A percentile compares a stretch with the other conserved stretches of the same genome.
Evolutionary conservation across 2,888 invertebrate genomes (phyloP).

Genomic region (Ethmia dodecea): DNA sequence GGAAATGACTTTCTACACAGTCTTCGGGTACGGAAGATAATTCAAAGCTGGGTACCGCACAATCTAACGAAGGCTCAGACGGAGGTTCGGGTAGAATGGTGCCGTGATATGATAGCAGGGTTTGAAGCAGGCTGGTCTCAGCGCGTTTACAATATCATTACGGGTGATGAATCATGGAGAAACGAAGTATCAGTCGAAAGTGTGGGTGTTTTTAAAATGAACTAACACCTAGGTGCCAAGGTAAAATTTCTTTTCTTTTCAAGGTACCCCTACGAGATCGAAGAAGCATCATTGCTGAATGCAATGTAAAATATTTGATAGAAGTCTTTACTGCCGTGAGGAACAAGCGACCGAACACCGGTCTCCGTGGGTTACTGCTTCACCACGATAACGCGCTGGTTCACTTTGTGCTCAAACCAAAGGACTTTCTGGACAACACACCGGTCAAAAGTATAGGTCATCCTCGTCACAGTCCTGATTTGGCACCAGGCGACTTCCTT

Average conservation of each 20-base stretch:
- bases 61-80: no score
- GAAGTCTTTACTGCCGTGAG: not conserved
- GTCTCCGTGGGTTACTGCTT: constrained; percentile 1
- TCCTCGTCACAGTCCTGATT: not conserved
- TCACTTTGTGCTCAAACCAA: not conserved
- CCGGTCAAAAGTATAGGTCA: not conserved
- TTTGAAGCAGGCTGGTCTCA: not conserved
- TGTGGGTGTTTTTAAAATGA: constrained; percentile 9
- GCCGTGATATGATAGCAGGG: no score
- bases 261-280: not conserved
- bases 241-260: not conserved
- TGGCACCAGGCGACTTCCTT: not conserved
- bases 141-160: not conserved
- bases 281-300: not conserved
- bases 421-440: constrained; percentile 5
- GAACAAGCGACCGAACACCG: not conserved
- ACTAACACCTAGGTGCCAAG: constrained; percentile 6
- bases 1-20: not conserved
- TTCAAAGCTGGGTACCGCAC: no score
- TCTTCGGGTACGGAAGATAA: no score
- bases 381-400: not conserved
- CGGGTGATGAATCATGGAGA: constrained; percentile 1
- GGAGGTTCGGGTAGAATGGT: no score
- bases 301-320: not conserved
- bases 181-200: constrained; percentile 6